Evolutionary conservation across 2,113 vertebrate genomes (phyloP).

Genomic region (Ceuthmochares aereus): DNA sequence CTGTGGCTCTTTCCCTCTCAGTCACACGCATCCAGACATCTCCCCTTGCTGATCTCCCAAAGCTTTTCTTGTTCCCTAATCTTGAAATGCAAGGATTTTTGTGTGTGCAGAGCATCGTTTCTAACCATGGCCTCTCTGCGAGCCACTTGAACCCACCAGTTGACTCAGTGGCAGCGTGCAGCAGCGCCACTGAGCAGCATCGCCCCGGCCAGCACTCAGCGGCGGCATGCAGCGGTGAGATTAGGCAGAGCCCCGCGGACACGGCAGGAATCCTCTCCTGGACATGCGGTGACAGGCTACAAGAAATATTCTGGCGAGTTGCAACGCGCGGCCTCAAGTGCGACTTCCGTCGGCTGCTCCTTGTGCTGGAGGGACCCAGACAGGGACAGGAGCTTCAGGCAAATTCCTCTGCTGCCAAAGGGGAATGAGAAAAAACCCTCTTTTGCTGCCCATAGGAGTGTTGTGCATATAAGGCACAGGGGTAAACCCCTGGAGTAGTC

Average conservation of each 20-base stretch:
- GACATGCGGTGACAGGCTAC: not conserved
- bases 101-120: not conserved
- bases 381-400: not conserved
- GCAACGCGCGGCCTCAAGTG: rapidly evolving
- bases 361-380: not conserved
- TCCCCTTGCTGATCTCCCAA: not conserved
- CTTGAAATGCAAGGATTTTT: not conserved
- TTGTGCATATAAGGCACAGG: rapidly evolving
- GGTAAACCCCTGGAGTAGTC: not conserved
- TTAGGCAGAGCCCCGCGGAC: conserved; percentile 15
- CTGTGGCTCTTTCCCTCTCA: not conserved
- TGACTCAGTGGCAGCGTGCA: not conserved
- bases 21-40: not conserved
- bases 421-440: not conserved
- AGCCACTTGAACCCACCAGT: conserved; percentile 33
- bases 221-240: not conserved
- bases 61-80: conserved; percentile 1
- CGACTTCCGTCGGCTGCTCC: not conserved
- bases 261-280: not conserved
- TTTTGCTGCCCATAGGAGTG: rapidly evolving
- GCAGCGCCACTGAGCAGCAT: not conserved
- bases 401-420: not conserved
- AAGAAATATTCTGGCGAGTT: not conserved
- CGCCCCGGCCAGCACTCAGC: conserved; percentile 14
- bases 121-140: not conserved